These are phyloP conservation scores for Raja brachyura DNA, from an alignment of 2,113 vertebrate species.

Conservation along the genomic window DNA sequence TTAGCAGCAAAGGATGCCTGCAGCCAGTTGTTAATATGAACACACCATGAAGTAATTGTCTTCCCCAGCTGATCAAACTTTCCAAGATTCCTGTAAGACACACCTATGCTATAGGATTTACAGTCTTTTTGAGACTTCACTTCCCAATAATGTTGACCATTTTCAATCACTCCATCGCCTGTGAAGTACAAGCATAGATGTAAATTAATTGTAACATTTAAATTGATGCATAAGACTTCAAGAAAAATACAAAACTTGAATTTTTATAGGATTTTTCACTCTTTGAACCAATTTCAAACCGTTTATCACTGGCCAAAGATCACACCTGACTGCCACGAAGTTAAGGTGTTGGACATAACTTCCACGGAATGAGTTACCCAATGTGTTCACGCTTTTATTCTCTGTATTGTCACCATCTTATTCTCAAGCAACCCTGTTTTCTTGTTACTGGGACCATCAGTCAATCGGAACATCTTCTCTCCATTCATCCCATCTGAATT, in stretches of 20 bases:
- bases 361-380: too few species aligned
- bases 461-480: too few species aligned
- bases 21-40: slow-evolving; percentile 88
- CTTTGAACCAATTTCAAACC: not conserved
- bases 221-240: not conserved
- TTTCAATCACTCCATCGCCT: slow-evolving; percentile 76
- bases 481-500: too few species aligned
- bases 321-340: too few species aligned
- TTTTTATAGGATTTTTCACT: not conserved
- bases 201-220: not conserved
- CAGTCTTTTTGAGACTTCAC: slow-evolving; percentile 79
- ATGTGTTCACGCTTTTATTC: too few species aligned
- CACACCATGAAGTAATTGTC: slow-evolving; percentile 79
- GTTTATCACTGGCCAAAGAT: not conserved
- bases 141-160: slow-evolving; percentile 87
- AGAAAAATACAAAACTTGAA: not conserved
- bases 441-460: too few species aligned
- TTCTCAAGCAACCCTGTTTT: too few species aligned
- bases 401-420: too few species aligned
- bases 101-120: slow-evolving; percentile 81
- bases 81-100: slow-evolving; percentile 75
- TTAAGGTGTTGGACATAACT: too few species aligned
- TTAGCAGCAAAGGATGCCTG: slow-evolving; percentile 81
- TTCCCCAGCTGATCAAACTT: slow-evolving; percentile 90
- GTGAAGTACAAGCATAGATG: slow-evolving; percentile 39